phyloP scores from a whole-genome alignment of 2,888 invertebrate species.

The Beris morrisii region DNA sequence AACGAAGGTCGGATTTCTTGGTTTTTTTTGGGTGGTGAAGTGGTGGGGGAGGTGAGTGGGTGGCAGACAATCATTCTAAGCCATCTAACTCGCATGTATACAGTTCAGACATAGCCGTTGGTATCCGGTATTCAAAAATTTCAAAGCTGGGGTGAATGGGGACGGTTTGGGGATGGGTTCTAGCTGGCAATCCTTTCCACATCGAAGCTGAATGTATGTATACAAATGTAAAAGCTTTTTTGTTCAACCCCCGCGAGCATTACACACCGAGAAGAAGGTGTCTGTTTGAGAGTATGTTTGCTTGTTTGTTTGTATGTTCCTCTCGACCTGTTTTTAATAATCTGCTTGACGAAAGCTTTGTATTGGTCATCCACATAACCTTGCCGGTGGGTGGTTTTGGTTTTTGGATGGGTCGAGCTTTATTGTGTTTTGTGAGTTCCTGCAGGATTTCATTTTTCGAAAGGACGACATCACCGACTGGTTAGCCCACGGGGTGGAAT shows the following conservation, averaged over 20 bases:
- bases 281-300: too few species aligned
- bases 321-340: conserved; percentile 16
- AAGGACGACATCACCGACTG: background rate
- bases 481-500: background rate
- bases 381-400: conserved; percentile 5
- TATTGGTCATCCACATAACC: conserved; percentile 13
- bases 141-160: too few species aligned
- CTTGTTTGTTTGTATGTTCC: conserved; percentile 3
- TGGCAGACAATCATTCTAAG: conserved; percentile 7
- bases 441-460: background rate
- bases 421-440: conserved; percentile 10
- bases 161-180: too few species aligned
- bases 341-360: conserved; percentile 12
- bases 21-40: too few species aligned
- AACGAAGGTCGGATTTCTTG: too few species aligned
- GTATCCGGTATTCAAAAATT: too few species aligned
- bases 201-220: too few species aligned
- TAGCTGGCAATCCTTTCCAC: too few species aligned
- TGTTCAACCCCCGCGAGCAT: too few species aligned
- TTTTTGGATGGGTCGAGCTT: conserved; percentile 2
- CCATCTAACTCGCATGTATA: background rate
- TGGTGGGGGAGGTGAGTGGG: background rate
- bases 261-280: too few species aligned
- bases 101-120: too few species aligned
- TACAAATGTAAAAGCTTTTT: too few species aligned